Evolutionary conservation across 2,113 vertebrate species (phyloP).

Genomic region (Gallinago undulata): DNA sequence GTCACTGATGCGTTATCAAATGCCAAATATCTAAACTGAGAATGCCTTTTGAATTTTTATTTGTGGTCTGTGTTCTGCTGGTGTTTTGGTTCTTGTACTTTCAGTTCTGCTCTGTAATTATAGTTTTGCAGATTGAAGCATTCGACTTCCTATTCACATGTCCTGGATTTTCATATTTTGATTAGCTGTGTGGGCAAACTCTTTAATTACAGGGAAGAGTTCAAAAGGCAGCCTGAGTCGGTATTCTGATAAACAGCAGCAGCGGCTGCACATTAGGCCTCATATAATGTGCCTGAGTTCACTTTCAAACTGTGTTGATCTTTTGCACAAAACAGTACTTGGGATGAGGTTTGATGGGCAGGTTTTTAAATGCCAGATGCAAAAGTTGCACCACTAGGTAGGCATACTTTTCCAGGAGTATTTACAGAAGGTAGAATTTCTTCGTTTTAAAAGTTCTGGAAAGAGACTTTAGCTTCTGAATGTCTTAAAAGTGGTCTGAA

Average conservation of each 20-base stretch:
- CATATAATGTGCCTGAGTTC: not conserved
- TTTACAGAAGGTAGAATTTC: not conserved
- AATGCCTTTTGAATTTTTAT: conserved; percentile 48
- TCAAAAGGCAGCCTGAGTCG: conserved; percentile 30
- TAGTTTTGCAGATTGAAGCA: conserved; percentile 29
- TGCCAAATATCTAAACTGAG: conserved; percentile 26
- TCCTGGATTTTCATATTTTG: conserved; percentile 52
- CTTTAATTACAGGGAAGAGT: conserved; percentile 32
- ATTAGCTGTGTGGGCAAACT: conserved; percentile 56
- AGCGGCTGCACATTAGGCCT: not conserved
- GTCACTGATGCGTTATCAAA: not conserved
- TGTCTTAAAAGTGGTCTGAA: not conserved
- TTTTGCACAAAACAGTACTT: not conserved
- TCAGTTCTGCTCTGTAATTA: conserved; percentile 47
- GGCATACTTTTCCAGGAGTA: not conserved
- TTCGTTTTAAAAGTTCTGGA: not conserved
- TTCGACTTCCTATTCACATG: not conserved
- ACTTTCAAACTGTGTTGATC: not conserved
- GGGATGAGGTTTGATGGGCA: not conserved
- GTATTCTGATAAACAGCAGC: not conserved
- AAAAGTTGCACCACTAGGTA: not conserved
- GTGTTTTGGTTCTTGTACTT: conserved; percentile 38
- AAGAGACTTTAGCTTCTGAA: not conserved
- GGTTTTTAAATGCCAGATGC: not conserved
- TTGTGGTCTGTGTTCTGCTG: conserved; percentile 29